Evolutionary conservation across 2,888 invertebrate genomes (phyloP).

Genomic region (Drosophila subquinaria): DNA sequence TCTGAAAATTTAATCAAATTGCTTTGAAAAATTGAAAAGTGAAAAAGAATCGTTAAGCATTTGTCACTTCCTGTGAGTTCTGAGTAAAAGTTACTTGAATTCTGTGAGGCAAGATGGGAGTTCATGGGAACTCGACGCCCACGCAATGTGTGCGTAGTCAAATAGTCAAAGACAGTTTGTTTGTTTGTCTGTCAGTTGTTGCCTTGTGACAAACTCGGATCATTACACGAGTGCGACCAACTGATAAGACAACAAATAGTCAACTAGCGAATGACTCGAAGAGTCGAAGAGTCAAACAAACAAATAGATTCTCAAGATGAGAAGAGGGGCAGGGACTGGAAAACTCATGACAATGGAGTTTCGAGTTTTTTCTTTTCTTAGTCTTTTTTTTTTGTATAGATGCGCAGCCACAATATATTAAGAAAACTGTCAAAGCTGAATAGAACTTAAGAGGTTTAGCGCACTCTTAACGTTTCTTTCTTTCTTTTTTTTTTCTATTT

Average conservation of each 20-base stretch:
- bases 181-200: conserved; percentile 11
- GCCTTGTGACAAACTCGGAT: conserved; percentile 68
- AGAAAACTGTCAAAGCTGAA: conserved; percentile 80
- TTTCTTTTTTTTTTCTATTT: conserved; percentile 26
- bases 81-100: conserved; percentile 10
- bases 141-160: conserved; percentile 58
- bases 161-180: conserved; percentile 12
- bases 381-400: conserved; percentile 39
- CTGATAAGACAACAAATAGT: conserved; percentile 46
- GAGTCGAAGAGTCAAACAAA: conserved; percentile 33
- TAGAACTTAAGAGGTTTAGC: conserved; percentile 81
- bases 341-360: conserved; percentile 60
- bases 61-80: conserved; percentile 53
- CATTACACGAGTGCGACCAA: conserved; percentile 64
- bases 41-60: conserved; percentile 47
- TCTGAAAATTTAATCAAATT: conserved; percentile 23
- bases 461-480: conserved; percentile 65
- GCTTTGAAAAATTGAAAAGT: conserved; percentile 49
- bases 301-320: conserved; percentile 65
- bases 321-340: conserved; percentile 4
- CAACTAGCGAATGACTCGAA: conserved; percentile 49
- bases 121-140: conserved; percentile 68
- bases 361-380: conserved; percentile 38
- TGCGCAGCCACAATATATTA: conserved; percentile 76
- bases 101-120: conserved; percentile 19